Base-by-base conservation (phyloP, 2,113 vertebrate genomes). In the Sphaerodactylus townsendi region DNA sequence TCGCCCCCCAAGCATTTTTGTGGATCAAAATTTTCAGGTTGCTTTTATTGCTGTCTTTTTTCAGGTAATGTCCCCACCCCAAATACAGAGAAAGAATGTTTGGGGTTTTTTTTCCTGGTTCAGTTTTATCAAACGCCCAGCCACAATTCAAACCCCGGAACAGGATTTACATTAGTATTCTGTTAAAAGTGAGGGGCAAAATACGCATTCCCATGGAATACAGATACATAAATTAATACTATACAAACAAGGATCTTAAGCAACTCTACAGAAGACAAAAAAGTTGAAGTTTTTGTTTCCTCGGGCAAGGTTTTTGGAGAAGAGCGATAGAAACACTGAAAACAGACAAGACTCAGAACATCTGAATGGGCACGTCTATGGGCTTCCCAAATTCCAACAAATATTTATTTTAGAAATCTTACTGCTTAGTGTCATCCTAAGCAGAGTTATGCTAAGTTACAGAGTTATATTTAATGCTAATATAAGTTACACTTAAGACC, bases 381-480 rank as follows among this genome's bases (percentile, higher is more conserved):
- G 33, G 33, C 33, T 37, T 77, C 48, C 17, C 15, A 37, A 59
- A 39, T 53, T 59, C 21, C 10, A 59, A n/a, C 10, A 28, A 23
- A 59, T 37, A 35, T 37, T 59, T 39, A 62, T 62, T 28, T 53
- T 15, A 39, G 35, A 62, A 30, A 10, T 23, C 21, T 37, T 83
- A 82, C 87, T 87, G 86, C 1, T 80, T 13, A 5, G 81, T 75
- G 73, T 0, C 77, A 83, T 92, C 87, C 89, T 86, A 86, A 93
- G 21, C 25, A 62, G 25, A 62, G 59, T 62, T 62, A 59, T 6
- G 15, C 77, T 87, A 44, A 44, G 74, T 78, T 1, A 81, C 14
- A 5, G 79, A 76, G 73, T 0, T 79, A 83, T 92, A 88, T 91
- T 87, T 85, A 92, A 44, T 87, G 81, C 37, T 72, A 53, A 53